Conservation (phyloP, 2,888 invertebrate species). For the Podotricha telesiphe region DNA sequence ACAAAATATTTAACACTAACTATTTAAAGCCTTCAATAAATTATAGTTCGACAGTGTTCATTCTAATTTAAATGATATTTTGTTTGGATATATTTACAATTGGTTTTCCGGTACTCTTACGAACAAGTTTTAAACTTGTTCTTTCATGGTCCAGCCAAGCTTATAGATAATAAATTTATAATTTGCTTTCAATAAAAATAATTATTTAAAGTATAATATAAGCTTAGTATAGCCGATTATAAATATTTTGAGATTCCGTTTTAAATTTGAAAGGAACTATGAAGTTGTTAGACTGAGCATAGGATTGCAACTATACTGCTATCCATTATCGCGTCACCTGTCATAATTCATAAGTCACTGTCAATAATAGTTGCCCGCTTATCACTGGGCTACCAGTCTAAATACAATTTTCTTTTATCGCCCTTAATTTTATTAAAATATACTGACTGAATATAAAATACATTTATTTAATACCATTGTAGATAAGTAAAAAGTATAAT, state of each 20-base stretch:
- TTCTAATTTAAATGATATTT: not conserved
- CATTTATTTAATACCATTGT: too few species aligned
- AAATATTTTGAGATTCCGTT: constrained; percentile 2
- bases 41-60: not conserved
- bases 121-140: not conserved
- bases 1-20: not conserved
- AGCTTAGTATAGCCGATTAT: not conserved
- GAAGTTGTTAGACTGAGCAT: not conserved
- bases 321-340: not conserved
- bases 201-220: not conserved
- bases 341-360: not conserved
- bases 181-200: not conserved
- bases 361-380: not conserved
- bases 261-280: not conserved
- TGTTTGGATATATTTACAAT: not conserved
- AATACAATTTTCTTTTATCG: too few species aligned
- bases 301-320: constrained; percentile 7
- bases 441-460: too few species aligned
- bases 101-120: constrained; percentile 2
- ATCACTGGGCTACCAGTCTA: not conserved
- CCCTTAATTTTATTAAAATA: too few species aligned
- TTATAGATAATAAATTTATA: not conserved
- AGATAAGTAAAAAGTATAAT: too few species aligned
- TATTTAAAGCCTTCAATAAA: not conserved
- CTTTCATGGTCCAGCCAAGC: not conserved